phyloP scores from a whole-genome alignment of 2,797 vertebrate species.

The Podarcis siculus region DNA sequence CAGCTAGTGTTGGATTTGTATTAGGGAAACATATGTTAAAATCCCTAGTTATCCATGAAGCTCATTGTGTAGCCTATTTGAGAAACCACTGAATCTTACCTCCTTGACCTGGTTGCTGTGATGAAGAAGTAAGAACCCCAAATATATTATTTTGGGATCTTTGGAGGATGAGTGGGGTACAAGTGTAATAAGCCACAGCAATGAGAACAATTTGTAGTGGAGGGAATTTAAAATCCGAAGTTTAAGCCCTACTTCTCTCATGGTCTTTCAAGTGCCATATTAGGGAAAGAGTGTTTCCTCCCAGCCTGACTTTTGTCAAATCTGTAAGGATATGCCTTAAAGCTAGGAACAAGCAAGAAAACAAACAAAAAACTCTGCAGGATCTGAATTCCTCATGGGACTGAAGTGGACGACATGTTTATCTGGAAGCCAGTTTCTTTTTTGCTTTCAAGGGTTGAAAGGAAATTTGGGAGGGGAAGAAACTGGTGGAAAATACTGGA shows the following conservation, averaged over 20 bases:
- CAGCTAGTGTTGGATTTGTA: not conserved
- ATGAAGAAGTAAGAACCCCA: not conserved
- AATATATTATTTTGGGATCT: not conserved
- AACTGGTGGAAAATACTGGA: constrained; percentile 20
- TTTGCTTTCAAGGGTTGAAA: constrained; percentile 20
- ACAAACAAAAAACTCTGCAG: constrained; percentile 2
- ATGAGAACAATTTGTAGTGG: not conserved
- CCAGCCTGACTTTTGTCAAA: constrained; percentile 3
- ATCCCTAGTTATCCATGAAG: not conserved
- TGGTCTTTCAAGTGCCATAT: not conserved
- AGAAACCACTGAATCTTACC: not conserved
- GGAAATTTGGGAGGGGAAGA: constrained; percentile 23
- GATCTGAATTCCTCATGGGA: not conserved
- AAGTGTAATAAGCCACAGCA: not conserved
- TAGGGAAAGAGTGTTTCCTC: constrained; percentile 5
- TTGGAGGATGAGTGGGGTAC: not conserved
- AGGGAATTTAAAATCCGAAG: not conserved
- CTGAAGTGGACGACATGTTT: constrained; percentile 12
- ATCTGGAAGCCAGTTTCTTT: constrained; percentile 12
- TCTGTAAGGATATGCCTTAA: constrained; percentile 10
- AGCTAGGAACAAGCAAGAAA: constrained; percentile 5
- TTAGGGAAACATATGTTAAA: not conserved
- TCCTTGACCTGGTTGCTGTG: not conserved
- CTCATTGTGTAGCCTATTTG: not conserved
- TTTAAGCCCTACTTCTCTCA: not conserved